Evolutionary conservation across 2,113 vertebrate genomes (phyloP), one percentile per base, ranked within the genome.

Genomic region (Cephalopterus ornatus): DNA sequence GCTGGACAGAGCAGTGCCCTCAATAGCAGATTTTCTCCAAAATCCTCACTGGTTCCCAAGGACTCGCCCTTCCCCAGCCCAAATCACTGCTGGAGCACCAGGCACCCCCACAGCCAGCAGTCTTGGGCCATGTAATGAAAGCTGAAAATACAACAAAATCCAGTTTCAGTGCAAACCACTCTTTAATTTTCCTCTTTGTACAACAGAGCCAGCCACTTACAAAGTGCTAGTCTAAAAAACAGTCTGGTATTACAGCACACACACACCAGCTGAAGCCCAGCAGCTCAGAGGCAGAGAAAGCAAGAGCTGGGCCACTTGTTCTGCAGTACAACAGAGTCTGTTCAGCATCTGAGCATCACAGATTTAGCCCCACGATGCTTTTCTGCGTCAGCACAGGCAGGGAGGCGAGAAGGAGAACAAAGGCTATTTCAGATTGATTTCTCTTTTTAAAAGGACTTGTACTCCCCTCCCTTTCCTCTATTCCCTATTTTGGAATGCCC

Each of bases 171-270:
- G 96, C 97, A 97, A 97, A 97, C 94, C 96, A 95, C 90, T 96
- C 91, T 96, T 97, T 97, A 96, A 97, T 97, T 84, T 97, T 95
- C 85, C 53, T 86, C 83, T 96, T 96, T 94, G 78, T 96, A 98
- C 95, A 97, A 95, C 27, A 97, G 92, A 97, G 94, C 95, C 93
- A 97, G 95, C 75, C 93, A 94, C 88, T 97, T 91, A 96, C 92
- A 97, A 97, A 97, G 97, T 95, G 96, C 96, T 95, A 95, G 93
- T 95, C 96, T 97, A 95, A 90, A 96, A 95, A 96, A 78, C 75
- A 89, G 63, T 88, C 97, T 95, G 94, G 74, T 94, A 90, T 94
- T 96, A 97, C 86, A 97, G 90, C 91, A 89, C 85, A 81, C 91
- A 95, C 95, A 88, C 94, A 89, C 67, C 96, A 97, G 92, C 88